Evolutionary conservation across 30 jellyfish, hydroid and myxozoan species (phyloP), one percentile per base, ranked within the genome.

Genomic region (Chironex yamaguchii): DNA sequence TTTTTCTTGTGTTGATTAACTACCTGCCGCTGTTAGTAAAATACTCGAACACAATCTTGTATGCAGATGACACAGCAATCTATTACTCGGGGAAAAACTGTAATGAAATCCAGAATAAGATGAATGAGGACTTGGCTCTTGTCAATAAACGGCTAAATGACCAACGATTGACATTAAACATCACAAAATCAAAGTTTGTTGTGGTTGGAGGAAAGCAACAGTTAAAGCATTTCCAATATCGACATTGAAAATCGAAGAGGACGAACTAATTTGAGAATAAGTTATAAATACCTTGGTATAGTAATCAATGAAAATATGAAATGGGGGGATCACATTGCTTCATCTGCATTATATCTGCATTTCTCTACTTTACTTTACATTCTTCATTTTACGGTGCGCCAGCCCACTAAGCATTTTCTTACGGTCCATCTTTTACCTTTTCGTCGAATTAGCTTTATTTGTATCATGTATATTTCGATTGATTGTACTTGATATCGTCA

Each of bases 101-200:
- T 52, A 83, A 17, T 83, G 88, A 83, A 68, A 83, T 83, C 93
- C 93, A 83, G 87, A 68, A 70, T 83, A 83, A 83, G 87, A 83
- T 70, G 71, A 69, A 69, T 33, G 32, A 69, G 65, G 82, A 69
- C 34, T 69, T 69, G 82, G 82, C 3, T 69, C 23, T 69, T 69
- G 82, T 69, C 4, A 69, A 69, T 29, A 26, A 69, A 31, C 34
- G 82, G 76, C 29, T 69, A 29, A 69, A 69, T 69, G 82, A 69
- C 82, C 82, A 69, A 23, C 62, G 82, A 69, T 69, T 69, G 82
- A 69, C 82, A 31, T 69, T 69, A 69, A 69, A 69, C 82, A 69
- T 69, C 82, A 69, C 82, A 3, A 69, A 69, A 33, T 69, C 82
- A 28, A 69, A 69, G 65, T 69, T 69, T 69, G 82, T 69, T 69